Evolutionary conservation across 2,113 vertebrate species (phyloP), one percentile per base, ranked within the genome.

Genomic region (Ammodytes marinus): DNA sequence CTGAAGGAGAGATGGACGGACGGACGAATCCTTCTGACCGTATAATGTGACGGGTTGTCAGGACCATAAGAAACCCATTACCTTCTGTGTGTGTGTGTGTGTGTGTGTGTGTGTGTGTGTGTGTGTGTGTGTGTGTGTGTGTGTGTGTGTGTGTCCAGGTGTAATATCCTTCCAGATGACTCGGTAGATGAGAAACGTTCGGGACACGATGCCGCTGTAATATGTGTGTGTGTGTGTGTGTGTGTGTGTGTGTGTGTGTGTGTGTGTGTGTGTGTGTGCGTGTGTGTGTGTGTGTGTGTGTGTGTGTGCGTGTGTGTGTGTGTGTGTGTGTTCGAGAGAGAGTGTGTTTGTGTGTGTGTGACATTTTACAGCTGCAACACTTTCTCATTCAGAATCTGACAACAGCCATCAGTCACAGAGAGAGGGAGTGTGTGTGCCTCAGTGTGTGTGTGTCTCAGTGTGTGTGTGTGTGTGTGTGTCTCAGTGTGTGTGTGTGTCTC

Each of bases 381-480:
- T 79, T 88, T 86, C 83, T 74, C 86, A 86, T 80, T 87, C 82
- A 74, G 77, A 76, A 4, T 1, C 74, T 87, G 89, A 90, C 84
- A 90, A 14, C 79, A 69, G 82, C 84, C 39, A 88, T 88, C 89
- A 88, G 77, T 90, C 89, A 90, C 53, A 12, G n/a, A 1, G 60
- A 2, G n/a, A 37, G 69, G 50, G 74, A 58, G 63, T 54, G 49
- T 27, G 72, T 53, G 58, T 35, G 45, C 40, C 27, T 50, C 43
- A 40, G 63, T 57, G 61, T 61, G 14, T 45, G 60, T 52, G 39
- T 63, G 47, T 53, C 19, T 45, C 42, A 5, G n/a, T 58, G 55
- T 49, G 47, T 52, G 47, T 50, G 40, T 15, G 60, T 13, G 19
- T 45, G 61, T 57, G 53, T 58, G 40, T 53, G 68, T 13, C 39